phyloP scores from a whole-genome alignment of 2,888 invertebrate genomes.

The Rhimphoctona megacephalus region DNA sequence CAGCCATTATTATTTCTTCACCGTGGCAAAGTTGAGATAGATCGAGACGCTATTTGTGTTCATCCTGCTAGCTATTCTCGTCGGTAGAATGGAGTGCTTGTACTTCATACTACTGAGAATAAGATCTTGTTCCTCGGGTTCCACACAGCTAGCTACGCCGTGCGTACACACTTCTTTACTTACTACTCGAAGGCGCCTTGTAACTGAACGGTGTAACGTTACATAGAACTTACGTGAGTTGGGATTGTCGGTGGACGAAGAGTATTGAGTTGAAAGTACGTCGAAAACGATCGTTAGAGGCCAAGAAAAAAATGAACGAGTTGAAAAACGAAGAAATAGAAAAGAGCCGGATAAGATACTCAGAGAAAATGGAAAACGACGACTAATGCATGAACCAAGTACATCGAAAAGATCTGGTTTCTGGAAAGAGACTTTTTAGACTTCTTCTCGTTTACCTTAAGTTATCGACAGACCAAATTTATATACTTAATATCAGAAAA shows the following conservation, averaged over 20 bases:
- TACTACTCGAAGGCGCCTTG: conserved; percentile 56
- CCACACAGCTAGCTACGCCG: conserved; percentile 12
- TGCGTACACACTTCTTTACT: conserved; percentile 63
- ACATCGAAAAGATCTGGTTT: conserved; percentile 29
- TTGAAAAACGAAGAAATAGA: conserved; percentile 35
- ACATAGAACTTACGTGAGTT: conserved; percentile 65
- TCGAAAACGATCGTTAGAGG: conserved; percentile 26
- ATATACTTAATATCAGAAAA: conserved; percentile 1
- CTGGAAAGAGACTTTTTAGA: conserved; percentile 1
- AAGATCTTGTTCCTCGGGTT: conserved; percentile 59
- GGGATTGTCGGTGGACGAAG: conserved; percentile 45
- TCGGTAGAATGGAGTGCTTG: conserved; percentile 12
- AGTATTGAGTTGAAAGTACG: conserved; percentile 28
- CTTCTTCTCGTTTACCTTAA: conserved; percentile 16
- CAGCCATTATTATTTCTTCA: neutral
- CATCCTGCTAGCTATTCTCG: conserved; percentile 33
- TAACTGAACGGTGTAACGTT: conserved; percentile 55
- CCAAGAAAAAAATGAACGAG: conserved; percentile 3
- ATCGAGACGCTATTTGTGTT: conserved; percentile 56
- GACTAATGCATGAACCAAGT: conserved; percentile 37
- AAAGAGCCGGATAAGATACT: conserved; percentile 15
- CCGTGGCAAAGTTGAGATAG: conserved; percentile 47
- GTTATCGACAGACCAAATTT: conserved; percentile 3
- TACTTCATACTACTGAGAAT: conserved; percentile 21
- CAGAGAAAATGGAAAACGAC: conserved; percentile 44